Percentiles rank a stretch among this genome's conserved stretches.
phyloP scores from a whole-genome alignment of 2,113 vertebrate genomes.

The Cebidichthys violaceus region DNA sequence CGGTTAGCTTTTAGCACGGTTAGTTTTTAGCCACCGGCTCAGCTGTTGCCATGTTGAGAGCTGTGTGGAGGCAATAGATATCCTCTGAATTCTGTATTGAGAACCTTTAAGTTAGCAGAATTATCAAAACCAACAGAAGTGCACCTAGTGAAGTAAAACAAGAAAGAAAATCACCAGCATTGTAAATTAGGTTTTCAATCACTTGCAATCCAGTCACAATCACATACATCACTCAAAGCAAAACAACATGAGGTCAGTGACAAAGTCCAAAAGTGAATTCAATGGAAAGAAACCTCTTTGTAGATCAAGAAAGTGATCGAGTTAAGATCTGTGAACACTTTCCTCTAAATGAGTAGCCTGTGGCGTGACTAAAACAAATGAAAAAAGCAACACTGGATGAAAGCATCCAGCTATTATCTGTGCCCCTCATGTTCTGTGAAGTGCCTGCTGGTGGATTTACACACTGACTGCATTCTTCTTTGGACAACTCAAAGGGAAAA shows the following conservation, averaged over 20 bases:
- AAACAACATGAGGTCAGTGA: conserved; percentile 8
- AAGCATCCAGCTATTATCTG: conserved; percentile 60
- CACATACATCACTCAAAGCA: not conserved
- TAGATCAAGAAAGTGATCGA: conserved; percentile 30
- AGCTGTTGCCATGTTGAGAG: too few relatives aligned
- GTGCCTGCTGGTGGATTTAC: conserved; percentile 50
- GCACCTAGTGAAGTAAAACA: not conserved
- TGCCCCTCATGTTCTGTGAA: conserved; percentile 45
- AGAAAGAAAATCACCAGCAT: not conserved
- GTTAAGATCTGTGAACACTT: conserved; percentile 74
- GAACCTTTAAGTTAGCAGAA: not conserved
- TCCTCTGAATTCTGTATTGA: too few relatives aligned
- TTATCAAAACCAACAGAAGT: not conserved
- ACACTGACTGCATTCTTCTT: conserved; percentile 37
- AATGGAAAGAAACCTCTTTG: conserved; percentile 30
- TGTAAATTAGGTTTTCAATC: not conserved
- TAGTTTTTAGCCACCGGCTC: not conserved
- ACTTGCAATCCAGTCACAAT: not conserved
- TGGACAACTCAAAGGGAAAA: conserved; percentile 39
- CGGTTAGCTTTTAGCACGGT: not conserved
- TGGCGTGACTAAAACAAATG: conserved; percentile 29
- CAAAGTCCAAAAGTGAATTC: conserved; percentile 14
- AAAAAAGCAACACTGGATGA: conserved; percentile 1
- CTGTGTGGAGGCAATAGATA: too few relatives aligned
- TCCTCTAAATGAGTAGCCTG: conserved; percentile 64